Base-by-base conservation (phyloP, 2,888 invertebrate species). In the Rugalucina vietnamica region DNA sequence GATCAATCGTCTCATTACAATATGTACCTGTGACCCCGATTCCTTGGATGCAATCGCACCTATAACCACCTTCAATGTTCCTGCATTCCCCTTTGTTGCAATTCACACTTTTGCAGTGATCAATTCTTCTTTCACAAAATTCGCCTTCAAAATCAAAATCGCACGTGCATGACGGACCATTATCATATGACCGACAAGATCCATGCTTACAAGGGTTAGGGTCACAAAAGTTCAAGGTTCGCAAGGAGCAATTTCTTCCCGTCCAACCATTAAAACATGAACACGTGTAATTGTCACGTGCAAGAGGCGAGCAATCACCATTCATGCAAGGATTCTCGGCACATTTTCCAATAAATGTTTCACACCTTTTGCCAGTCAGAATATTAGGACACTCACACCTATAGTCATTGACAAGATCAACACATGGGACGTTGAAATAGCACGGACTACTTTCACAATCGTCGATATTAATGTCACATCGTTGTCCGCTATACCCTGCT, bases 31-130 rank as follows among this genome's bases (percentile, higher is more conserved):
- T 43, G 32, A 60, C 82, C 5, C 85, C 85, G 32, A 60, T 82
- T 5, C 85, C 85, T 34, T 65, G 34, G 21, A 79, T 37, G 72
- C 82, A 87, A 14, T 70, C 69, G 60, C 82, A 84, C n/a, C 34
- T 37, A 50, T 81, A 84, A 21, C 54, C 78, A n/a, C 69, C 76
- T 0, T 82, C 76, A 0, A 57, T n/a, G 21, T 50, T 84, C 0
- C 73, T 34, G 60, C 89, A 89, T 36, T 82, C 87, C 2, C 89
- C 89, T 39, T 86, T 77, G 27, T 76, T 74, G 65, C 89, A 89
- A 18, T 80, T 74, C 8, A 86, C 76, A 21, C 69, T 73, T 21
- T 77, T 43, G 80, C 86, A 86, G 50, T 76, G 70, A 34, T 86
- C 50, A 5, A 73, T 81, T 43, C 74, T 82, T 21, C 43, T 36